These are phyloP conservation scores for Caloenas nicobarica DNA, from an alignment of 2,113 vertebrate genomes.

Conservation along the genomic window DNA sequence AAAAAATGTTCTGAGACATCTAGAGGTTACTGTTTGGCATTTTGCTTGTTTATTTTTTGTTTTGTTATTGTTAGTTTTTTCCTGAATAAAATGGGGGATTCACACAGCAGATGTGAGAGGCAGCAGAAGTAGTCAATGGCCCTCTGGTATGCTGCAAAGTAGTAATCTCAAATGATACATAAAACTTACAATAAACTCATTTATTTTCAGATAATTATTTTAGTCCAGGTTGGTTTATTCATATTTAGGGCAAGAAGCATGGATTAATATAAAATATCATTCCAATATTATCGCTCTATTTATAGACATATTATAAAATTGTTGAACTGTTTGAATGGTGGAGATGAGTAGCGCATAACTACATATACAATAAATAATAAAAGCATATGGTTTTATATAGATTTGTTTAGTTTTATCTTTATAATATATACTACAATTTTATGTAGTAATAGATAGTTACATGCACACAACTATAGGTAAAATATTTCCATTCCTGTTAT, in stretches of 20 bases:
- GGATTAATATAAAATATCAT: neutral
- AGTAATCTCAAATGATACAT: neutral
- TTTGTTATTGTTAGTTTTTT: neutral
- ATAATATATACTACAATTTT: neutral
- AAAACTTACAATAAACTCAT: neutral
- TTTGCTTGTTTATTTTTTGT: neutral
- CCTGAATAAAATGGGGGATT: neutral
- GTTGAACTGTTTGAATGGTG: neutral
- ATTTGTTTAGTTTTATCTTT: neutral
- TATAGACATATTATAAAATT: neutral
- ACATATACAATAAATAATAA: neutral
- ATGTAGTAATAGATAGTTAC: neutral
- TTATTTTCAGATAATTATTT: neutral
- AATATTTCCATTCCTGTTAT: neutral
- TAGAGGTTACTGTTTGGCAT: neutral
- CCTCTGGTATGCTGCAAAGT: neutral
- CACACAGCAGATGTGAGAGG: neutral
- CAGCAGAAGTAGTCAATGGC: neutral
- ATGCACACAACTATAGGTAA: neutral
- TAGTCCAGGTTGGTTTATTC: neutral
- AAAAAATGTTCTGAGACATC: neutral
- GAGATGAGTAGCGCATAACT: neutral
- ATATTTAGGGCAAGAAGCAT: neutral
- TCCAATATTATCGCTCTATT: neutral
- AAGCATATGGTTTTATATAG: neutral